Percentiles rank a stretch among this genome's conserved stretches.
phyloP scores from a whole-genome alignment of 2,113 vertebrate genomes.

The Pterophyllum scalare region DNA sequence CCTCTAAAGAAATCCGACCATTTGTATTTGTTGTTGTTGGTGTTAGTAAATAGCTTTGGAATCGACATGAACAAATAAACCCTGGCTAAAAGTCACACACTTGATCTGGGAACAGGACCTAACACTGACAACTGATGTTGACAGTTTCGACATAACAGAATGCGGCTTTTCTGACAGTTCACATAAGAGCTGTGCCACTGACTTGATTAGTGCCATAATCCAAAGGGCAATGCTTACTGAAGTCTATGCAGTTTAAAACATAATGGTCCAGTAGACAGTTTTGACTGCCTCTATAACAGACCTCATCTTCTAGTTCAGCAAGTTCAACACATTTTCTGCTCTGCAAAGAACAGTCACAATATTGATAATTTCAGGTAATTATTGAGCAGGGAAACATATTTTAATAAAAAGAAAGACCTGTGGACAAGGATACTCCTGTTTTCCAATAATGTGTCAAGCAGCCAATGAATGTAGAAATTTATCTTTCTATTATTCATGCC shows the following conservation, averaged over 20 bases:
- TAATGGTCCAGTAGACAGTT: conserved; percentile 42
- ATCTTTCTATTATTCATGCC: conserved; percentile 70
- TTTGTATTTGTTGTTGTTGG: conserved; percentile 38
- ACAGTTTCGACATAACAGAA: conserved; percentile 32
- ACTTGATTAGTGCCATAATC: conserved; percentile 65
- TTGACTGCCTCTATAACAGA: conserved; percentile 32
- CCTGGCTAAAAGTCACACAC: background rate
- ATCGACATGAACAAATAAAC: conserved; percentile 30
- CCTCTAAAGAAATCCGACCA: background rate
- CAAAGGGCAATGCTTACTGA: conserved; percentile 43
- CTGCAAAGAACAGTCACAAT: background rate
- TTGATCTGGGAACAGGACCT: conserved; percentile 22
- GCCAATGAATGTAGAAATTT: conserved; percentile 63
- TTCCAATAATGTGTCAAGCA: conserved; percentile 57
- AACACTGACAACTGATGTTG: background rate
- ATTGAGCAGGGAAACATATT: conserved; percentile 32
- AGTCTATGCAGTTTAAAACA: conserved; percentile 46
- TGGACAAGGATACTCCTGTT: conserved; percentile 49
- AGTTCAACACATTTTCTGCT: conserved; percentile 52
- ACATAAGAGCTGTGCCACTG: conserved; percentile 27
- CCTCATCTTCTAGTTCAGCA: conserved; percentile 49
- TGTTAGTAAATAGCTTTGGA: conserved; percentile 15
- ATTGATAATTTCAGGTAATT: conserved; percentile 46
- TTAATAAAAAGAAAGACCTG: conserved; percentile 37
- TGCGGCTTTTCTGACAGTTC: conserved; percentile 28